Percentiles rank a stretch among this genome's conserved stretches.
These are phyloP conservation scores for Diadromus collaris DNA, from an alignment of 2,888 invertebrate species.

Conservation along the genomic window DNA sequence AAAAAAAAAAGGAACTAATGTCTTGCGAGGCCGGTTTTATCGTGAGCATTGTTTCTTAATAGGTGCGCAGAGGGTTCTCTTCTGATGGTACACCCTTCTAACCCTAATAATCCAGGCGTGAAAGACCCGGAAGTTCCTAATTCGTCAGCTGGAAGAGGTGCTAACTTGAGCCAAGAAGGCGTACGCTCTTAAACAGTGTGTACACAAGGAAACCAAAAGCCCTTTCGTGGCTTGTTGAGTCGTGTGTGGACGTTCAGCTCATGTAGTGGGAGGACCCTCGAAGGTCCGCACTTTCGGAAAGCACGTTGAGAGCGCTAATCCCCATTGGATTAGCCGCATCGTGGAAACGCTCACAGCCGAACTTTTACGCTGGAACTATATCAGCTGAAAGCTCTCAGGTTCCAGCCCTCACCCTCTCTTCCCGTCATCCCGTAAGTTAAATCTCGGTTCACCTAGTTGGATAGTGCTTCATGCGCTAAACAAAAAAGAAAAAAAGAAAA, in stretches of 20 bases:
- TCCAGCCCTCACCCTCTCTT: background rate
- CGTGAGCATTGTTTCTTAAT: slow-evolving; percentile 14
- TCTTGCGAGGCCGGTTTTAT: background rate
- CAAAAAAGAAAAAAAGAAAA: slow-evolving; percentile 4
- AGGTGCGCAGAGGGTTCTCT: slow-evolving; percentile 8
- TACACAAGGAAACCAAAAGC: background rate
- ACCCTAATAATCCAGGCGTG: slow-evolving; percentile 30
- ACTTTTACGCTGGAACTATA: slow-evolving; percentile 10
- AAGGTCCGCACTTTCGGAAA: slow-evolving; percentile 26
- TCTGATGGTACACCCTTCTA: background rate
- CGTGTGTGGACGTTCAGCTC: background rate
- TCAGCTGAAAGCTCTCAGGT: slow-evolving; percentile 14
- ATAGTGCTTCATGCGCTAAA: background rate
- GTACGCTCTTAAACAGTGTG: background rate
- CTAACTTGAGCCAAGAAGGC: background rate
- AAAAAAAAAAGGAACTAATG: background rate
- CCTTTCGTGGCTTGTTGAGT: background rate
- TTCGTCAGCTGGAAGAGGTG: slow-evolving; percentile 26
- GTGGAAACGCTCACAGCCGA: slow-evolving; percentile 17
- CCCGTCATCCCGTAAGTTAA: slow-evolving; percentile 2
- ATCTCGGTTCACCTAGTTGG: slow-evolving; percentile 21
- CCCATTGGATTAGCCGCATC: slow-evolving; percentile 41
- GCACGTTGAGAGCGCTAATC: slow-evolving; percentile 35
- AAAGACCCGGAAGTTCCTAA: slow-evolving; percentile 39
- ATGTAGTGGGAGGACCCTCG: background rate